Percentiles rank a stretch among this genome's conserved stretches.
Conservation (phyloP, 1,140 invertebrate genomes). For the Aphelenchoides fujianensis region DNA sequence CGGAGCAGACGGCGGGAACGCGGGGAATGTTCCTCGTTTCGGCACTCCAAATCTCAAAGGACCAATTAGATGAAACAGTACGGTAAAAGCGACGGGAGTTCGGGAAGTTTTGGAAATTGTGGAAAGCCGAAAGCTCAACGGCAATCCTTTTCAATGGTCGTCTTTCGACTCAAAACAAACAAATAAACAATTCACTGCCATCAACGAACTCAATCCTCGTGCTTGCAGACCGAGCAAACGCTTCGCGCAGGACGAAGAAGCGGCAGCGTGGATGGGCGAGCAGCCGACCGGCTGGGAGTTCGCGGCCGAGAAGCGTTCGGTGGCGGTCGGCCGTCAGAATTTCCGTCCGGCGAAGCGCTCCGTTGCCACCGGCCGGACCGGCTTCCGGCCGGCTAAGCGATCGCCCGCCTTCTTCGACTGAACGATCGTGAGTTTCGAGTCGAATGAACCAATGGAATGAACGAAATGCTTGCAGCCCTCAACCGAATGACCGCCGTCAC, state of each 20-base stretch:
- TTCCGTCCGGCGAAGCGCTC: conserved; percentile 24
- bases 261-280: no score
- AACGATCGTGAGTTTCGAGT: conserved; percentile 12
- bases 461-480: not conserved
- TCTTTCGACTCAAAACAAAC: no score
- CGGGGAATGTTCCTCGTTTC: no score
- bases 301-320: not conserved
- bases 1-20: no score
- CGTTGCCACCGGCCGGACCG: conserved; percentile 18
- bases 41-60: no score
- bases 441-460: conserved; percentile 1
- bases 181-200: no score
- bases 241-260: no score
- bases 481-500: not conserved
- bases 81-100: no score
- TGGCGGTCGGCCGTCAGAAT: conserved; percentile 15
- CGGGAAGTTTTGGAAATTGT: no score
- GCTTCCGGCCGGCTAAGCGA: conserved; percentile 29
- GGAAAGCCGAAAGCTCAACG: no score
- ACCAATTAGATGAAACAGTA: no score
- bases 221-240: conserved; percentile 23
- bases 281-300: not conserved
- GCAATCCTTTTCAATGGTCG: no score
- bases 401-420: not conserved
- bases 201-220: not conserved